These are phyloP conservation scores for Drosophila sp. DNA, from an alignment of 1,140 invertebrate genomes.

Conservation along the genomic window DNA sequence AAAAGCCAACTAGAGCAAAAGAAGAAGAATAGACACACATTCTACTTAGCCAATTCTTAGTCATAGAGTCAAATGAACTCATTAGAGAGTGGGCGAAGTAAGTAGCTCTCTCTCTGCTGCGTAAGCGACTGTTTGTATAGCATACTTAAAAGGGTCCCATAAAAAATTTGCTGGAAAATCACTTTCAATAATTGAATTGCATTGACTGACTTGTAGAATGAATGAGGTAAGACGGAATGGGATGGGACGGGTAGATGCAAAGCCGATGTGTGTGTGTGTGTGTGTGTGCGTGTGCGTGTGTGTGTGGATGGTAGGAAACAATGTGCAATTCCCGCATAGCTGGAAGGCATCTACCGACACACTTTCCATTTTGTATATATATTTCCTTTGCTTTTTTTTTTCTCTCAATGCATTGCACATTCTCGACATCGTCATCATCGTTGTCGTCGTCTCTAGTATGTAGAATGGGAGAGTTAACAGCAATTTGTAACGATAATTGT, in stretches of 20 bases:
- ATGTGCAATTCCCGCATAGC: slow-evolving; percentile 20
- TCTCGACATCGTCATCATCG: not conserved
- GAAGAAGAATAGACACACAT: not conserved
- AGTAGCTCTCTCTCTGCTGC: not conserved
- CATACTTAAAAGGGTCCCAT: slow-evolving; percentile 6
- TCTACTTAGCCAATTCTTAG: slow-evolving; percentile 7
- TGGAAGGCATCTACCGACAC: slow-evolving; percentile 26
- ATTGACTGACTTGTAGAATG: slow-evolving; percentile 14
- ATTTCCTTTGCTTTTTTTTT: not conserved
- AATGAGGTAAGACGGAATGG: no score
- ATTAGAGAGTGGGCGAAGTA: slow-evolving; percentile 16
- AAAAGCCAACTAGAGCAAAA: slow-evolving; percentile 7
- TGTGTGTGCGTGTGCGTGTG: not conserved
- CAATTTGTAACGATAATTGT: slow-evolving; percentile 77
- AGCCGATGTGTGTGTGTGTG: not conserved
- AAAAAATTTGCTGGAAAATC: slow-evolving; percentile 14
- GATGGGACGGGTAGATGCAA: no score
- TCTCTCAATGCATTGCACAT: not conserved
- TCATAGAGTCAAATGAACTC: slow-evolving; percentile 25
- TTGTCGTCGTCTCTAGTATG: not conserved
- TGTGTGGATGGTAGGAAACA: slow-evolving; percentile 8
- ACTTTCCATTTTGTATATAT: slow-evolving; percentile 10
- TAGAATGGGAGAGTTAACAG: slow-evolving; percentile 65
- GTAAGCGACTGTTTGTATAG: not conserved
- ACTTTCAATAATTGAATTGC: slow-evolving; percentile 22